Evolutionary conservation across 1,140 invertebrate species (phyloP), one percentile per base, ranked within the genome.

Genomic region (Popillia japonica): DNA sequence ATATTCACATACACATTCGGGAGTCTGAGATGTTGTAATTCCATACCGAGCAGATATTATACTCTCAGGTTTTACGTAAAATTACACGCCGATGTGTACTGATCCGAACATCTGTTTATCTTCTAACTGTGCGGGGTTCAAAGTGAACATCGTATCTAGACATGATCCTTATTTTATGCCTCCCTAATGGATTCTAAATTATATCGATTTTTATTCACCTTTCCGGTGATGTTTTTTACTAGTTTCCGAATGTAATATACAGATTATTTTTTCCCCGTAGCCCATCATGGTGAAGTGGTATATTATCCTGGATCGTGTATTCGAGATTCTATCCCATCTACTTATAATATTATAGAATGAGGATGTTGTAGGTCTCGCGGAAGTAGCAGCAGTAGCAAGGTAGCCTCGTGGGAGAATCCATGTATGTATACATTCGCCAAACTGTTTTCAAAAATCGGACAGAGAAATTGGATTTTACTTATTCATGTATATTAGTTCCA

Each of bases 401-500:
- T 34, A 27, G 22, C 27, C 61, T 68, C 61, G 61, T 20, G 61
- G 61, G 61, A 68, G 11, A 68, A 68, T 68, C 61, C 20, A 9
- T 23, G 27, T 23, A 23, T 20, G 17, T 64, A 64, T 68, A 68
- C 27, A 68, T 68, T 68, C 61, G 27, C 6, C n/a, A 68, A 11
- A 22, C 6, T 68, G 61, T 68, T 68, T 68, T 34, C 61, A 10
- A 68, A 68, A 27, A 27, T 68, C 61, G 61, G 61, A 68, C 22
- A 68, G 20, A n/a, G 61, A 68, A 68, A 68, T 68, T 68, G 61
- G 61, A 68, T 68, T 68, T 68, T 68, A 68, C 61, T 68, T 68
- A 68, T 68, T 68, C 61, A 68, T 68, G 61, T n/a, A 68, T 68
- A 68, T 68, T 68, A 68, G 61, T 68, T 68, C 48, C 22, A 0